A percentile compares a stretch with the other conserved stretches of the same genome.
phyloP scores from a whole-genome alignment of 1,140 invertebrate genomes.

The Drosophila repleta region DNA sequence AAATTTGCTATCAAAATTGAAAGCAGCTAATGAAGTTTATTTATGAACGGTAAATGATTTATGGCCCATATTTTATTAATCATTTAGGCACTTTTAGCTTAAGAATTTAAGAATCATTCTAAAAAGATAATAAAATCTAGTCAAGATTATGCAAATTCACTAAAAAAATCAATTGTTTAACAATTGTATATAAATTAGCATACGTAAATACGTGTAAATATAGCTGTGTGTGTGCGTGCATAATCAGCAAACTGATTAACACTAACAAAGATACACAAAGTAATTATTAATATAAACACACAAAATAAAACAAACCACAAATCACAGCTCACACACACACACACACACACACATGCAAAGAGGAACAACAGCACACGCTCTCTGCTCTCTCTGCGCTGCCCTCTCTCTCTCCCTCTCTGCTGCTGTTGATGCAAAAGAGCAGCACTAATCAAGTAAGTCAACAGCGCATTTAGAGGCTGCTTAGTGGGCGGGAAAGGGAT shows the following conservation, averaged over 20 bases:
- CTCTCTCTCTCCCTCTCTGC: background rate
- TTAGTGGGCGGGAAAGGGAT: slow-evolving; percentile 47
- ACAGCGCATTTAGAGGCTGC: slow-evolving; percentile 48
- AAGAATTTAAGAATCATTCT: background rate
- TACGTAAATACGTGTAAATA: background rate
- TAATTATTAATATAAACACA: slow-evolving; percentile 55
- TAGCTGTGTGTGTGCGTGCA: slow-evolving; percentile 1
- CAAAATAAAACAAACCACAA: slow-evolving; percentile 54
- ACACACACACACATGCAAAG: background rate
- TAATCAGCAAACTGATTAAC: slow-evolving; percentile 51
- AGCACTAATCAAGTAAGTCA: slow-evolving; percentile 55
- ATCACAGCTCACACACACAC: slow-evolving; percentile 5
- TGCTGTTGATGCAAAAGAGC: slow-evolving; percentile 40
- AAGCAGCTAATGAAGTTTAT: slow-evolving; percentile 30
- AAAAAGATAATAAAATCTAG: background rate
- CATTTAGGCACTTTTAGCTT: background rate
- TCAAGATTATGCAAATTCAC: slow-evolving; percentile 34
- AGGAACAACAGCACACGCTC: background rate
- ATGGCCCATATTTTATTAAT: slow-evolving; percentile 29
- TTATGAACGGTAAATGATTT: slow-evolving; percentile 28
- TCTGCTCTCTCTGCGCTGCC: too few species aligned
- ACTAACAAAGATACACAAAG: slow-evolving; percentile 21
- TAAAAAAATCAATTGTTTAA: slow-evolving; percentile 35
- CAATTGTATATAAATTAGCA: slow-evolving; percentile 41
- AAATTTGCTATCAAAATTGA: slow-evolving; percentile 20